These are phyloP conservation scores for Menidia menidia DNA, from an alignment of 2,797 vertebrate species.

Conservation along the genomic window DNA sequence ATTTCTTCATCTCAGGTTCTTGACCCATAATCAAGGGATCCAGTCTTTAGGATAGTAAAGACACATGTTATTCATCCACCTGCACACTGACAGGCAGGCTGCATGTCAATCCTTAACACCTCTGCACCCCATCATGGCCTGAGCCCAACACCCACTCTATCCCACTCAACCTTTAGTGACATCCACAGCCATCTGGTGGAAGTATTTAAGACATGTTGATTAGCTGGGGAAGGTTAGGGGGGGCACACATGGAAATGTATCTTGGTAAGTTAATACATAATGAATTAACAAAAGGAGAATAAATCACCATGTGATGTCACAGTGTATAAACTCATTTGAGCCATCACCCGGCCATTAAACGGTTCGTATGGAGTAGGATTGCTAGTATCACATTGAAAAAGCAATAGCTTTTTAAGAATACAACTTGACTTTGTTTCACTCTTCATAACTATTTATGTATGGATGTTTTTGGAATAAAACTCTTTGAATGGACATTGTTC, in stretches of 20 bases:
- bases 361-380: too few relatives aligned
- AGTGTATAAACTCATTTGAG: constrained; percentile 11
- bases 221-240: constrained; percentile 26
- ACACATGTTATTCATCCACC: constrained; percentile 76
- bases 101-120: constrained; percentile 76
- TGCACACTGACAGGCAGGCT: constrained; percentile 73
- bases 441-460: background rate
- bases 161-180: constrained; percentile 64
- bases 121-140: constrained; percentile 69
- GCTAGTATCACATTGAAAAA: constrained; percentile 10
- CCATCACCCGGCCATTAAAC: background rate
- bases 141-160: constrained; percentile 53
- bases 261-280: background rate
- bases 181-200: constrained; percentile 77
- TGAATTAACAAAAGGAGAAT: background rate
- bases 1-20: constrained; percentile 47
- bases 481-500: background rate
- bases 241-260: background rate
- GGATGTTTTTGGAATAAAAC: background rate
- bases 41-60: constrained; percentile 42
- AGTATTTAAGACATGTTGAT: constrained; percentile 65
- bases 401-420: background rate
- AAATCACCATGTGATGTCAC: background rate
- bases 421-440: background rate
- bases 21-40: constrained; percentile 62